These are phyloP conservation scores for Porites divaricata DNA, from an alignment of 92 coral and sea anemone genomes.

Conservation along the genomic window DNA sequence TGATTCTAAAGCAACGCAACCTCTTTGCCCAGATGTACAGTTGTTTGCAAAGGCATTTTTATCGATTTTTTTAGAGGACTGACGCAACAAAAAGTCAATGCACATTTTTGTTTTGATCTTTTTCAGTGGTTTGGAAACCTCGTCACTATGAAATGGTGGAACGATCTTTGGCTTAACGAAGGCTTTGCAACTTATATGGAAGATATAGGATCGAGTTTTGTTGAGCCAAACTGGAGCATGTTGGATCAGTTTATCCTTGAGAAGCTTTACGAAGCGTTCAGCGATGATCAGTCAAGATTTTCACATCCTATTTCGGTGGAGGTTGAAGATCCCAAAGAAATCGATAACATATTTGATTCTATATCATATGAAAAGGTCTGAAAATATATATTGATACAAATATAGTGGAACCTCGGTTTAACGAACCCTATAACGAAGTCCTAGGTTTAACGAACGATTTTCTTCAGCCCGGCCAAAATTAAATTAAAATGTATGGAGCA, in stretches of 20 bases:
- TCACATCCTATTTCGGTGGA: slow-evolving; percentile 52
- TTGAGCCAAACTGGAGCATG: slow-evolving; percentile 76
- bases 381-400: too few relatives aligned
- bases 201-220: slow-evolving; percentile 50
- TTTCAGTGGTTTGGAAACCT: slow-evolving; percentile 95
- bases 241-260: slow-evolving; percentile 64
- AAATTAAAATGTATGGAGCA: too few relatives aligned
- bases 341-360: slow-evolving; percentile 36
- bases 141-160: slow-evolving; percentile 98
- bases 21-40: too few relatives aligned
- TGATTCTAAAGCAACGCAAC: too few relatives aligned
- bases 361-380: slow-evolving; percentile 57
- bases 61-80: background rate
- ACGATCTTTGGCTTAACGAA: slow-evolving; percentile 91
- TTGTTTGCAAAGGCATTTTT: background rate
- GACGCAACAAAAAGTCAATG: background rate
- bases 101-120: background rate
- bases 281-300: slow-evolving; percentile 34
- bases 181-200: slow-evolving; percentile 88
- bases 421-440: too few relatives aligned
- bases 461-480: too few relatives aligned
- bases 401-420: too few relatives aligned
- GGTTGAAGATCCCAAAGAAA: slow-evolving; percentile 45
- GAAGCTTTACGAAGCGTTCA: slow-evolving; percentile 65
- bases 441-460: too few relatives aligned